Base-by-base conservation (phyloP, 2,113 vertebrate genomes). In the Mystacornis crossleyi region DNA sequence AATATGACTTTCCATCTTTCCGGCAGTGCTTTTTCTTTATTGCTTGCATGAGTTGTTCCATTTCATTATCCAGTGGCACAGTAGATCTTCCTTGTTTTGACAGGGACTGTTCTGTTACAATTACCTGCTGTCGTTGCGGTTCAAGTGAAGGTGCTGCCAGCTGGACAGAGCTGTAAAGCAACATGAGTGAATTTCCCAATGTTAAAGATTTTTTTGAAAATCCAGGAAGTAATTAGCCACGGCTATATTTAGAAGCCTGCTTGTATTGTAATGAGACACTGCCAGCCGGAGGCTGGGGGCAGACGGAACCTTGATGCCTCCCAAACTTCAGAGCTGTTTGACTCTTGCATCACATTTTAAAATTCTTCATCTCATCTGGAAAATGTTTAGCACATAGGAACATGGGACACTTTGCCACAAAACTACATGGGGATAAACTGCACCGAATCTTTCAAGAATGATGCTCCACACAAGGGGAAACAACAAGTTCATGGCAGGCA, bases 71-170 rank as follows among this genome's bases (percentile, higher is more conserved):
- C 86, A 64, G 86, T 34, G 60, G 72, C 90, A 87, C 3, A 96
- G 92, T 84, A 86, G 77, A 95, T 97, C 83, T 83, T 77, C 67
- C 87, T 73, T 89, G 92, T 86, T 94, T 70, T 87, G 96, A 96
- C 95, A 96, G 93, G 69, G 72, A 77, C 66, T 94, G 91, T 8
- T 97, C 86, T 96, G 75, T 93, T 96, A 96, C 94, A 96, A 96
- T 97, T 97, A 98, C 96, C 96, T 98, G 95, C 96, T 97, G 96
- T 95, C 79, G 3, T 48, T 94, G 92, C 0, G 48, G 97, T 97
- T 96, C 95, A 40, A 57, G 87, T 36, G 64, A 86, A 81, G 87
- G 85, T 89, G 72, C 92, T 97, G 89, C 90, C 97, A 97, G 95
- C 83, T 95, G 96, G 97, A 95, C 95, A 96, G 79, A 96, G 53